These are phyloP conservation scores for Drosophila nannoptera DNA, from an alignment of 1,140 invertebrate genomes.

Conservation along the genomic window DNA sequence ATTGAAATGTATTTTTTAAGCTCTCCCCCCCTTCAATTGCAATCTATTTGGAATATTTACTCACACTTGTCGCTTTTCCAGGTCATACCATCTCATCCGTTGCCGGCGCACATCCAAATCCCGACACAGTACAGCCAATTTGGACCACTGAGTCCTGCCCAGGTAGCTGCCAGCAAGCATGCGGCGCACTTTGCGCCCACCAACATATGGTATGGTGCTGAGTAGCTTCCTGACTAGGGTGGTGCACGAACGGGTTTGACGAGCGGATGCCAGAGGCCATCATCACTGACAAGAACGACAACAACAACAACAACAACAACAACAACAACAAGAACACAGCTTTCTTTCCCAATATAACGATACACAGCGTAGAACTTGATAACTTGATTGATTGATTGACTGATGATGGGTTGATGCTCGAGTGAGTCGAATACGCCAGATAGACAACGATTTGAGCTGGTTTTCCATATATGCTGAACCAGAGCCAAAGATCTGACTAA, in stretches of 20 bases:
- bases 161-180: slow-evolving; percentile 81
- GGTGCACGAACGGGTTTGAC: slow-evolving; percentile 25
- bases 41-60: too few species aligned
- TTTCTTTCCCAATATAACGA: slow-evolving; percentile 9
- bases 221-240: slow-evolving; percentile 55
- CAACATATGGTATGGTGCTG: slow-evolving; percentile 88
- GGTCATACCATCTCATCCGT: slow-evolving; percentile 84
- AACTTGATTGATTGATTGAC: slow-evolving; percentile 68
- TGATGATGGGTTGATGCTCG: slow-evolving; percentile 53
- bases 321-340: slow-evolving; percentile 25
- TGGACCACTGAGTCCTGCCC: slow-evolving; percentile 85
- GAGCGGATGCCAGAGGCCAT: slow-evolving; percentile 29
- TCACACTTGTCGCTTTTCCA: slow-evolving; percentile 8
- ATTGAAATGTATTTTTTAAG: too few species aligned
- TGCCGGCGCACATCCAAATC: slow-evolving; percentile 92
- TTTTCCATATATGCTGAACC: slow-evolving; percentile 8
- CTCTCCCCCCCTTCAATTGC: too few species aligned
- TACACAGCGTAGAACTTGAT: slow-evolving; percentile 53
- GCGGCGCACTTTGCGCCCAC: slow-evolving; percentile 86
- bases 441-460: slow-evolving; percentile 28
- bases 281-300: slow-evolving; percentile 25
- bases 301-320: slow-evolving; percentile 34
- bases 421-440: slow-evolving; percentile 75
- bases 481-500: slow-evolving; percentile 12
- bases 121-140: slow-evolving; percentile 83